Base-by-base conservation (phyloP, 2,797 vertebrate species). In the Ambastaia sidthimunki region DNA sequence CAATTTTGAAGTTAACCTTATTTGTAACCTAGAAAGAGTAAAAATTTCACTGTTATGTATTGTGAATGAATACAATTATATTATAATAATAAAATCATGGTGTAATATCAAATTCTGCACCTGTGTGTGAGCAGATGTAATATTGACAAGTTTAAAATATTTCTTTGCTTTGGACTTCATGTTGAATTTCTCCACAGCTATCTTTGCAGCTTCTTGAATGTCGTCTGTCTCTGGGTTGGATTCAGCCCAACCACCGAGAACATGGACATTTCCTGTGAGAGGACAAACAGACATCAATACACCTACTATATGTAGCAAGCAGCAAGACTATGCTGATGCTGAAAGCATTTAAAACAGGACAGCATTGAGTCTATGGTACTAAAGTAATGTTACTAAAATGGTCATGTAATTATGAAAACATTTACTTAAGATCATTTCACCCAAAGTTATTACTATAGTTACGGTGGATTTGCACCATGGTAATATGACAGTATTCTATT, bases 51-150 rank as follows among this genome's bases (percentile, higher is more conserved):
- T 6, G 34, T 48, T 4, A 31, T 48, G 66, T 15, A 19, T 37
- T 23, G n/a, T 15, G 31, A 0, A 23, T 62, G 18, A 62, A 25
- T 2, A 34, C 4, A 71, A 47, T 37, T 3, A 67, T 37, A 1
- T 34, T n/a, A 34, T 0, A n/a, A 19, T 10, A 3, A 47, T 12
- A 0, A 23, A 18, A 41, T 16, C 18, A 48, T 13, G 13, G 6
- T 9, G 2, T 9, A 41, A 25, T 3, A 15, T 19, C 13, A 12
- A n/a, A 54, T 63, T 9, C 4, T 13, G 12, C 82, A 88, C 89
- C 88, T 87, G 84, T 4, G 15, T 79, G 59, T 79, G 66, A 57
- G 89, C 88, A n/a, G 85, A 84, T 31, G 52, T 85, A 13, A 90
- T 41, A 0, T 85, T 76, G 12, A 88, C 21, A 19, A 90, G 80